These are phyloP conservation scores for Hylia prasina DNA, from an alignment of 2,113 vertebrate genomes.

Conservation along the genomic window DNA sequence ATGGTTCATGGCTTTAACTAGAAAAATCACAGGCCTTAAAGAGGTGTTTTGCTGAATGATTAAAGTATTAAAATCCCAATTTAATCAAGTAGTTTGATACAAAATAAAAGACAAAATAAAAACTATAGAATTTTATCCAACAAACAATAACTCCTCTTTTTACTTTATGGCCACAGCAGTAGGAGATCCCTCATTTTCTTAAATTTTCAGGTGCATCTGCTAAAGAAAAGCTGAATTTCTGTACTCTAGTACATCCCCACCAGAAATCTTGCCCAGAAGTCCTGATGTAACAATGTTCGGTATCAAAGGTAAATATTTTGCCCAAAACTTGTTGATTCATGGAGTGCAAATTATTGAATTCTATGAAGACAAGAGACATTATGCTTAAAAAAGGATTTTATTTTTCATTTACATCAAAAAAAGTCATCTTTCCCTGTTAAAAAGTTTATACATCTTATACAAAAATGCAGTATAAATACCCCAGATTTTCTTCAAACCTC, in stretches of 20 bases:
- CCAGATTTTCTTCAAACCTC: slow-evolving; percentile 62
- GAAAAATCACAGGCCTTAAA: neutral
- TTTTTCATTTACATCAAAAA: slow-evolving; percentile 72
- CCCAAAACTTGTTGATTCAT: neutral
- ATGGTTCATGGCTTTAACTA: neutral
- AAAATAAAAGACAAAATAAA: neutral
- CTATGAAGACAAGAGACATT: slow-evolving; percentile 53
- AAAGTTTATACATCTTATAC: slow-evolving; percentile 75
- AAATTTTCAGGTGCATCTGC: neutral
- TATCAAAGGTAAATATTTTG: neutral
- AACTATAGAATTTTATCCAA: neutral
- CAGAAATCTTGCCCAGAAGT: neutral
- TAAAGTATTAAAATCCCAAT: neutral
- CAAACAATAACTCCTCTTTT: neutral
- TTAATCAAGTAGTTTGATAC: neutral
- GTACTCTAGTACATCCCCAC: neutral
- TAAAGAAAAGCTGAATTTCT: neutral
- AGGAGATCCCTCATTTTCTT: neutral
- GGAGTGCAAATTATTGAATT: neutral
- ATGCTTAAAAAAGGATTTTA: slow-evolving; percentile 70
- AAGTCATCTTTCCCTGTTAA: slow-evolving; percentile 56
- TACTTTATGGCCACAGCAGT: neutral
- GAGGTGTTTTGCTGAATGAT: neutral
- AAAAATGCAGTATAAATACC: slow-evolving; percentile 78
- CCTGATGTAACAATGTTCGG: neutral